These are phyloP conservation scores for Agriopis marginaria DNA, from an alignment of 2,888 invertebrate species.

Conservation along the genomic window DNA sequence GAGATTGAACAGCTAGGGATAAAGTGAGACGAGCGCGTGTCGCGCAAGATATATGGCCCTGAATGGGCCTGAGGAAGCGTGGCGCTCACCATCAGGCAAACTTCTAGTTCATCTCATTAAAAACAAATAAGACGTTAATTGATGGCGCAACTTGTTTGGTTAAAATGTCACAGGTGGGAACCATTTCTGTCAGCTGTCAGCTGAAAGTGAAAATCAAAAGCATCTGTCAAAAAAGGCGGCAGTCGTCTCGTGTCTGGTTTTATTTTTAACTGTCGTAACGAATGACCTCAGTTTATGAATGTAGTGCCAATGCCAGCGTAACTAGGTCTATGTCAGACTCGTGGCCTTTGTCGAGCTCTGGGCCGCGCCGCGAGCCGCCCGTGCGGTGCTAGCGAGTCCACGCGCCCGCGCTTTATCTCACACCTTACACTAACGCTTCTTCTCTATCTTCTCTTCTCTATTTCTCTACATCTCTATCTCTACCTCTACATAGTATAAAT, in stretches of 20 bases:
- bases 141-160: not conserved
- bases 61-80: not conserved
- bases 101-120: not conserved
- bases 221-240: slow-evolving; percentile 64
- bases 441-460: no score
- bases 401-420: slow-evolving; percentile 66
- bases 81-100: not conserved
- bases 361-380: not conserved
- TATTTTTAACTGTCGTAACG: slow-evolving; percentile 79
- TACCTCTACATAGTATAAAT: no score
- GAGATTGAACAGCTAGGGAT: not conserved
- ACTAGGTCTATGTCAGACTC: slow-evolving; percentile 83
- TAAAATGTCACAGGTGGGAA: slow-evolving; percentile 6
- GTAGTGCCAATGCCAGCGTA: slow-evolving; percentile 85
- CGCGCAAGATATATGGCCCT: not conserved
- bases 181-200: slow-evolving; percentile 7
- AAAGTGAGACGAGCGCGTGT: not conserved
- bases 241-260: slow-evolving; percentile 59
- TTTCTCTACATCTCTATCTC: no score
- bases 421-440: slow-evolving; percentile 57
- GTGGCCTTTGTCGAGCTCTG: slow-evolving; percentile 67
- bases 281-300: slow-evolving; percentile 82
- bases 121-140: not conserved
- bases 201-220: slow-evolving; percentile 44
- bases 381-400: slow-evolving; percentile 39